Base-by-base conservation (phyloP, 2,888 invertebrate genomes). In the Scaptodrosophila latifasciaeformis region DNA sequence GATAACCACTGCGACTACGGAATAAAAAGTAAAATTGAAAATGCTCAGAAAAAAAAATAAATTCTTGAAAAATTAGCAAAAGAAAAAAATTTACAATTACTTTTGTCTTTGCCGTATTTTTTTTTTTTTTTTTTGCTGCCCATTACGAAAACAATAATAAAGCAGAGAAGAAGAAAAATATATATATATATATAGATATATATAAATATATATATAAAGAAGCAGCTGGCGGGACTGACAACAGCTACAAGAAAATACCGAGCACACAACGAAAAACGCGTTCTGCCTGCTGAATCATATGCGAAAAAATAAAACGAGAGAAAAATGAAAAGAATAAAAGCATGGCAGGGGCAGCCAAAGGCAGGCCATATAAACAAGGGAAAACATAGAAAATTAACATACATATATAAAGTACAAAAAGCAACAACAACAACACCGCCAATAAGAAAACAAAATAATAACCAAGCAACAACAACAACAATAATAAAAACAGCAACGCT, bases 111-210 rank as follows among this genome's bases (percentile, higher is more conserved):
- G n/a, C n/a, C n/a, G n/a, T n/a, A n/a, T n/a, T n/a, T n/a, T n/a
- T n/a, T n/a, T n/a, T n/a, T n/a, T n/a, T n/a, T n/a, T n/a, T 12
- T 31, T 1, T 9, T 31, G 45, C 48, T 47, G 48, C 42, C 37
- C 52, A 49, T 35, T 44, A 57, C 57, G 53, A 63, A 65, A 78
- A 72, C 62, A 69, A 79, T 65, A 70, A 75, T 59, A 68, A 68
- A 70, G 54, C 60, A 40, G 44, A 53, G 56, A 64, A 61, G 54
- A 48, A 61, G 54, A 50, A 61, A 44, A n/a, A n/a, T n/a, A n/a
- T n/a, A n/a, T n/a, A n/a, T n/a, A n/a, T n/a, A n/a, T n/a, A n/a
- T n/a, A n/a, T n/a, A n/a, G n/a, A n/a, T n/a, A n/a, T n/a, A n/a
- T n/a, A n/a, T n/a, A n/a, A n/a, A n/a, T 10, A 18, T 17, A 0